Conservation (phyloP, 1,140 invertebrate species). For the Meloidogyne chitwoodi region DNA sequence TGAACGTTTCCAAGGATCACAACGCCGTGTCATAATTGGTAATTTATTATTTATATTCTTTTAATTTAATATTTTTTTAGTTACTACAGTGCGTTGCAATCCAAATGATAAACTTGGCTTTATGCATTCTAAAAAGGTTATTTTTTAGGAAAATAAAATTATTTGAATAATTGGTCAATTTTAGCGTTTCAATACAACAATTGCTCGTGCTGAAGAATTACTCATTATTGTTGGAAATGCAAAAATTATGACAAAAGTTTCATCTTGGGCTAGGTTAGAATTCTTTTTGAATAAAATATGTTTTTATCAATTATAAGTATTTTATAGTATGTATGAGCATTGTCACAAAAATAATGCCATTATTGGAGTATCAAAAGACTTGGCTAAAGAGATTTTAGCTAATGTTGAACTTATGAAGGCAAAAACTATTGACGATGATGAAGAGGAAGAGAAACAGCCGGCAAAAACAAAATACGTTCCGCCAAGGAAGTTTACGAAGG, state of each 20-base stretch:
- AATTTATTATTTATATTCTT: background rate
- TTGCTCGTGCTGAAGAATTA: slow-evolving; percentile 29
- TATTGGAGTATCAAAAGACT: background rate
- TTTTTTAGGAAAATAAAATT: background rate
- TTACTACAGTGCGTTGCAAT: slow-evolving; percentile 29
- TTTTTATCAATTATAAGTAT: background rate
- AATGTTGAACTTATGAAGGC: background rate
- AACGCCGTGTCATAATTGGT: slow-evolving; percentile 34
- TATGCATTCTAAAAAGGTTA: slow-evolving; percentile 13
- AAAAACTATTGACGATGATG: background rate
- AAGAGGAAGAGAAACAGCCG: background rate
- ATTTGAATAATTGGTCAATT: background rate
- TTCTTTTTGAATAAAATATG: background rate
- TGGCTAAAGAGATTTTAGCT: background rate
- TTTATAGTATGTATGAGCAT: slow-evolving; percentile 4
- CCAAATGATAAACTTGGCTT: slow-evolving; percentile 15
- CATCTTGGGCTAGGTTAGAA: slow-evolving; percentile 6
- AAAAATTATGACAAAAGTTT: slow-evolving; percentile 1
- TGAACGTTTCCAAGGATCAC: slow-evolving; percentile 30
- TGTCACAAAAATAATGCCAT: slow-evolving; percentile 2
- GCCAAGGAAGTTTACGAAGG: background rate
- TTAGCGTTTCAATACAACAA: slow-evolving; percentile 36
- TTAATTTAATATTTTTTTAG: background rate
- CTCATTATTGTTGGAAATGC: slow-evolving; percentile 30
- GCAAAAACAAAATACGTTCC: background rate